Percentiles rank a stretch among this genome's conserved stretches.
These are phyloP conservation scores for Hyaena hyaena DNA, from an alignment of 2,113 vertebrate genomes.

Conservation along the genomic window DNA sequence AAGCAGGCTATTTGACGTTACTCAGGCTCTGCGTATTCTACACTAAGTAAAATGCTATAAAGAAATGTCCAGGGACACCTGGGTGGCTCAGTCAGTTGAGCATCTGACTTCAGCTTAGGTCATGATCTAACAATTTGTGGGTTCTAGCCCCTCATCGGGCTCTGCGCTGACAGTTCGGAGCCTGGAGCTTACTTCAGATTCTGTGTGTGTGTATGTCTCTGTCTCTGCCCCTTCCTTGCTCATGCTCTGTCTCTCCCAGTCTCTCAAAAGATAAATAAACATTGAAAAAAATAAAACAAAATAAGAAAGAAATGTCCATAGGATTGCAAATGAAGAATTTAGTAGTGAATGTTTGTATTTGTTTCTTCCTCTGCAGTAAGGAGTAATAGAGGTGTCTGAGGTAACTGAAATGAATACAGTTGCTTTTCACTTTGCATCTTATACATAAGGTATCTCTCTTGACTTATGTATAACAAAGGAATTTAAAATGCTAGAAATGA, in stretches of 20 bases:
- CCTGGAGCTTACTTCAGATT: no score
- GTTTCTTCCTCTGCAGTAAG: background rate
- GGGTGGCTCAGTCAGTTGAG: no score
- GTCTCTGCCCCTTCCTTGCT: no score
- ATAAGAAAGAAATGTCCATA: background rate
- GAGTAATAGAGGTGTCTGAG: background rate
- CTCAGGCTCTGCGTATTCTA: background rate
- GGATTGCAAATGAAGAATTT: background rate
- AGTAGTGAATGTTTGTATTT: background rate
- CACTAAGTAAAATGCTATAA: background rate
- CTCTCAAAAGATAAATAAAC: no score
- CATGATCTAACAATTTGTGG: no score
- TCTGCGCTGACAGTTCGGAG: no score
- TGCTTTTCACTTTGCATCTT: background rate
- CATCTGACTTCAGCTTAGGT: no score
- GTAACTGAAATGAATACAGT: background rate
- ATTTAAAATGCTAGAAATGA: background rate
- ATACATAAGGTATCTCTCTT: background rate
- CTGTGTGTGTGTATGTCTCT: no score
- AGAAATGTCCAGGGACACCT: background rate
- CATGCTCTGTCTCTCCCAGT: no score
- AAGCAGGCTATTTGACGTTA: background rate
- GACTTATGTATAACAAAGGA: background rate
- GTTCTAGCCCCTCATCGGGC: no score
- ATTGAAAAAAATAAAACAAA: no score